These are phyloP conservation scores for Leguminivora glycinivorella DNA, from an alignment of 1,140 invertebrate genomes.

Conservation along the genomic window DNA sequence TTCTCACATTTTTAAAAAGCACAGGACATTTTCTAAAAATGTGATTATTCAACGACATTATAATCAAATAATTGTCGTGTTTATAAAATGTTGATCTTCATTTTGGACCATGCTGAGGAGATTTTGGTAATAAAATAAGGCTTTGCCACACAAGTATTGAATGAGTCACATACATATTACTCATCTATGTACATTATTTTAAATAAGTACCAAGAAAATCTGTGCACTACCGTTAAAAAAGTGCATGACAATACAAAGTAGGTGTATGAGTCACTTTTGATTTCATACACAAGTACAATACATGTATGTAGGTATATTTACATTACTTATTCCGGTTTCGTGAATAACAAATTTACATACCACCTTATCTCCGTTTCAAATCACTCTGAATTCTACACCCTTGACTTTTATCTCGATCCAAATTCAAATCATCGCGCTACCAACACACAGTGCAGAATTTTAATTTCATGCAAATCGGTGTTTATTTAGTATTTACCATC, in stretches of 20 bases:
- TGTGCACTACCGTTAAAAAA: not conserved
- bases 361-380: not conserved
- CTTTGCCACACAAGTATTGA: no score
- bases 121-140: no score
- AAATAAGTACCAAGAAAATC: not conserved
- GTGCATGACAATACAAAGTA: not conserved
- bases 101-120: no score
- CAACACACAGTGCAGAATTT: conserved; percentile 14
- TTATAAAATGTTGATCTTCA: no score
- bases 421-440: conserved; percentile 1
- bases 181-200: no score
- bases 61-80: no score
- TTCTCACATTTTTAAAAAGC: no score
- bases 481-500: no score
- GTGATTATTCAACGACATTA: no score
- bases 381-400: not conserved
- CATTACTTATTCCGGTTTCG: not conserved
- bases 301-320: not conserved
- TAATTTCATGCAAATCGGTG: conserved; percentile 13
- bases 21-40: no score
- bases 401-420: not conserved
- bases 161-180: no score
- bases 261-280: not conserved
- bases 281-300: not conserved
- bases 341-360: not conserved